Base-by-base conservation (phyloP, 2,113 vertebrate species). In the Corythornis vintsioides region DNA sequence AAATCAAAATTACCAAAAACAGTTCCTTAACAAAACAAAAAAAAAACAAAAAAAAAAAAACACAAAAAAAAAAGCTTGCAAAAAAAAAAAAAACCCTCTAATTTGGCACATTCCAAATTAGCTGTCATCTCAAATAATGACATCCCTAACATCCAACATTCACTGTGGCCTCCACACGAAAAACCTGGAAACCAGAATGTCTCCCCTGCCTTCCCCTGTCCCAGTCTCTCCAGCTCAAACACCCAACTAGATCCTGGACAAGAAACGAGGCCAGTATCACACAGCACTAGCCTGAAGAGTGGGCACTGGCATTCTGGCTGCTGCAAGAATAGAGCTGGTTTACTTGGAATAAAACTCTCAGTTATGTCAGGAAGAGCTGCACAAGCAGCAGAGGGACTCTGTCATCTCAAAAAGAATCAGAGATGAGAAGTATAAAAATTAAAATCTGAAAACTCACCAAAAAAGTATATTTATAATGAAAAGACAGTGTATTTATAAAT, bases 401-500 rank as follows among this genome's bases (percentile, higher is more conserved):
- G 69, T 25, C 89, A 87, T 63, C 94, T 93, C 91, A 93, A 50
- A 94, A 92, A 85, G 75, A 93, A 94, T 92, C 64, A 35, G 12
- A 29, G 79, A 94, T 92, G 64, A 96, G 55, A 95, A 86, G 85
- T 15, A 0, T 12, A 88, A 63, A 85, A 94, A 92, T 91, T 86
- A 96, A 93, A 95, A 88, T 55, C 55, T 71, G 45, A 86, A 86
- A 52, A 56, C 60, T 29, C 81, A 93, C 42, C 42, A 84, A 78
- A 76, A 69, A 94, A 75, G 48, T 43, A 53, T 91, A 45, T 73
- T 82, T 73, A 66, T 71, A 90, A 92, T 87, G 78, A 91, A 91
- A 92, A 83, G 69, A 86, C 92, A 86, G 65, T 55, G 43, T 91
- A 92, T 87, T 79, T 92, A 85, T 74, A 94, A 91, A 91, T 88